phyloP scores from a whole-genome alignment of 2,888 invertebrate genomes.

The Lasius fuliginosus region DNA sequence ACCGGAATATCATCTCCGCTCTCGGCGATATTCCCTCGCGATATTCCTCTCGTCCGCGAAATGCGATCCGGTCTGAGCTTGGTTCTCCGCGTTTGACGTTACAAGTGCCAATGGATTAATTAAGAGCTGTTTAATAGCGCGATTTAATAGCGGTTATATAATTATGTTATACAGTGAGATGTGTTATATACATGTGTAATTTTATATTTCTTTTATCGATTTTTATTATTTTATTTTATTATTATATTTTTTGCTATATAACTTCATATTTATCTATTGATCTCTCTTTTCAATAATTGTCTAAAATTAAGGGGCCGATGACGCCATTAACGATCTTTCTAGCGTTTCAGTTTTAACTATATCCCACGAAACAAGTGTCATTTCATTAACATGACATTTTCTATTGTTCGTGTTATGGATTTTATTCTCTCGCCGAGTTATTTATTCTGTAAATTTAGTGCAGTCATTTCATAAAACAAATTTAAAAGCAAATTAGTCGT shows the following conservation, averaged over 20 bases:
- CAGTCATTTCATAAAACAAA: conserved; percentile 23
- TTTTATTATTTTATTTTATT: no score
- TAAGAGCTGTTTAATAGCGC: background rate
- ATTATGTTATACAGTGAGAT: background rate
- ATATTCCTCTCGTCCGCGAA: conserved; percentile 8
- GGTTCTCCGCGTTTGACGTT: conserved; percentile 13
- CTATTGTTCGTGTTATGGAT: background rate
- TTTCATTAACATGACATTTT: background rate
- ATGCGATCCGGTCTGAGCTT: background rate
- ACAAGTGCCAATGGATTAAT: conserved; percentile 36
- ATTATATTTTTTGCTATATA: background rate
- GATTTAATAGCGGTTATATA: background rate
- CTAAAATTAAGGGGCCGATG: background rate
- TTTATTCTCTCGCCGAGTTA: background rate
- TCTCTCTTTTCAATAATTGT: background rate
- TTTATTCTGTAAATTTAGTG: conserved; percentile 6
- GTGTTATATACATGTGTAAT: background rate
- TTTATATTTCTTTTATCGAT: background rate
- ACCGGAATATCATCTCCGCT: background rate
- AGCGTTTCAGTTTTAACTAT: background rate
- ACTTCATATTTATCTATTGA: background rate
- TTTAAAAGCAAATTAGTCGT: conserved; percentile 19
- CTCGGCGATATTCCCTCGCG: conserved; percentile 26
- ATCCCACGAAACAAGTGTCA: background rate
- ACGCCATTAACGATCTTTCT: background rate